Base-by-base conservation (phyloP, 2,113 vertebrate species). In the Cisticola juncidis region DNA sequence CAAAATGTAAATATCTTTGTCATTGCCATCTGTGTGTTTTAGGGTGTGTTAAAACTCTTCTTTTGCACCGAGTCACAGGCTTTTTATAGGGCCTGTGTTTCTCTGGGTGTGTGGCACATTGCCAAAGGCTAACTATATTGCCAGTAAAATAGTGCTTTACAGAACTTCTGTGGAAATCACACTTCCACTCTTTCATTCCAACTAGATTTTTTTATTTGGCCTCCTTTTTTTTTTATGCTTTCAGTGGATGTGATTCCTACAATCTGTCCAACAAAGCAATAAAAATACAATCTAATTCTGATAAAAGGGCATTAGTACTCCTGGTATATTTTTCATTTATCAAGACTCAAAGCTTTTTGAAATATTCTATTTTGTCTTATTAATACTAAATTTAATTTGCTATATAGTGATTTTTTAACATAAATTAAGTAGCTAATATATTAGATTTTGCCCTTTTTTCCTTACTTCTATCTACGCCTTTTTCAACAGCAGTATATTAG, bases 71-170 rank as follows among this genome's bases (percentile, higher is more conserved):
- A 38, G 60, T 76, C 71, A 40, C 74, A 50, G 68, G 18, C 28
- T 69, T 85, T 91, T 93, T 86, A 74, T 71, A 44, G 69, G 51
- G 33, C 29, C 35, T 4, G 1, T 64, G 84, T 89, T 92, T 81
- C 86, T 78, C 60, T 62, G 69, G 21, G 29, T 70, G 19, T 47
- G 26, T 94, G 95, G 77, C 93, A 64, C 35, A 12, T 84, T 0
- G 64, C 90, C 92, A 94, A 38, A 58, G 77, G 65, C 77, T 66
- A 70, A 54, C 64, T 91, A 20, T 74, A 78, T 68, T 91, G 86
- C 81, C 38, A 68, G 47, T 96, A 88, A 94, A 96, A 74, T 20
- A 86, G 65, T 58, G 24, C 65, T 91, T 94, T 89, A 81, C 45
- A 48, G 78, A 92, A 94, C 51, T 93, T 92, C 8, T 47, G 70